Evolutionary conservation across 2,888 invertebrate species (phyloP), one percentile per base, ranked within the genome.

Genomic region (Melieria omissa): DNA sequence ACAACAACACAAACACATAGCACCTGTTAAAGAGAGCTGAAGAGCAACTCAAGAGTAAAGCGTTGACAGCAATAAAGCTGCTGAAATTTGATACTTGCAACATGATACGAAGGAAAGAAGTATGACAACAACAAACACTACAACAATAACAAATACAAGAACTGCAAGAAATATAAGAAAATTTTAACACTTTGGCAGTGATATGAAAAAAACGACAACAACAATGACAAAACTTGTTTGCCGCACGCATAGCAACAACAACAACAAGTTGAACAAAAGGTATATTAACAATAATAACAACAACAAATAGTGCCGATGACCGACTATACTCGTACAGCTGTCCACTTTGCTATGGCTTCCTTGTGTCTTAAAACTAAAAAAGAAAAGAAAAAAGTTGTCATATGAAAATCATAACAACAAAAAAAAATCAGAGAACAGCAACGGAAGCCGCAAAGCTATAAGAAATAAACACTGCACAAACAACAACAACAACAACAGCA

Each of bases 311-410:
- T 47, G 63, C 55, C 29, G 9, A 7, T 55, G 55, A 63, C 63
- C 57, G 58, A 49, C 57, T 29, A 29, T 29, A 29, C 29, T 29
- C 29, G 29, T 29, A 29, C 47, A 66, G 66, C 47, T 47, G 66
- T 66, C 6, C 14, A 58, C 4, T 41, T 58, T 58, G 3, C n/a
- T 66, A 66, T 47, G 66, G 66, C 66, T 66, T 66, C 66, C 46
- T 42, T 58, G 42, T 49, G 44, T 58, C 42, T 49, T 41, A 29
- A 29, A n/a, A n/a, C n/a, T 16, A 12, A 63, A 64, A 42, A 5
- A n/a, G 55, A 16, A 16, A 55, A 55, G 29, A 55, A 55, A 55
- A 55, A 14, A 55, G 4, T 29, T 29, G 10, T 5, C 10, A 5
- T 61, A 14, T n/a, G 29, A 16, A 57, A 3, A 49, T 49, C 10